A percentile compares a stretch with the other conserved stretches of the same genome.
Conservation (phyloP, 1,140 invertebrate species). For the Tribolium madens region DNA sequence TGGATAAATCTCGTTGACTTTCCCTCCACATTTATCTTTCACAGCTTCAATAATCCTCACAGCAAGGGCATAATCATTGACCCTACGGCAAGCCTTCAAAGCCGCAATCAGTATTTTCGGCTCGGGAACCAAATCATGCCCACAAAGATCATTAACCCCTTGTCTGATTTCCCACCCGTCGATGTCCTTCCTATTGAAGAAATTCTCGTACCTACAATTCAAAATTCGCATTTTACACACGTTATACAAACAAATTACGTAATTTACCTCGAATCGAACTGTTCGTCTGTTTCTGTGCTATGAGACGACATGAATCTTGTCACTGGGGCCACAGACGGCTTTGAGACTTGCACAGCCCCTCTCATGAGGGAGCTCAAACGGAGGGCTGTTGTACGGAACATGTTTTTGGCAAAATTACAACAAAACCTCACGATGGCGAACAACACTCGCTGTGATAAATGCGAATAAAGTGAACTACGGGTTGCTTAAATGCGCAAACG, state of each 20-base stretch:
- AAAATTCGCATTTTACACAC: not conserved
- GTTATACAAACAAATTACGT: constrained; percentile 54
- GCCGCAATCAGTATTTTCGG: constrained; percentile 93
- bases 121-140: constrained; percentile 95
- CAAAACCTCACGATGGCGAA: constrained; percentile 8
- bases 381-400: constrained; percentile 36
- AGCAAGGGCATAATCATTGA: constrained; percentile 95
- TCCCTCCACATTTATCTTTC: constrained; percentile 89
- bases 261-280: constrained; percentile 64
- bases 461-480: constrained; percentile 17
- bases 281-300: constrained; percentile 63
- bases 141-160: constrained; percentile 84
- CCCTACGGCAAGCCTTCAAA: constrained; percentile 90
- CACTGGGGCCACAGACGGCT: constrained; percentile 1
- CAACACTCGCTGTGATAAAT: not conserved
- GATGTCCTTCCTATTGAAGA: constrained; percentile 90
- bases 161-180: constrained; percentile 97
- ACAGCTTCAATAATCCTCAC: constrained; percentile 93
- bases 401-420: constrained; percentile 25
- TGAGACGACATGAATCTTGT: constrained; percentile 56
- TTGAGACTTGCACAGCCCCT: constrained; percentile 17
- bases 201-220: constrained; percentile 78
- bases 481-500: not conserved
- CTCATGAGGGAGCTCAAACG: constrained; percentile 16
- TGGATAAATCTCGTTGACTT: constrained; percentile 86